phyloP scores from a whole-genome alignment of 53 echinoderm and acorn worm species.

The Echinometra lucunter region DNA sequence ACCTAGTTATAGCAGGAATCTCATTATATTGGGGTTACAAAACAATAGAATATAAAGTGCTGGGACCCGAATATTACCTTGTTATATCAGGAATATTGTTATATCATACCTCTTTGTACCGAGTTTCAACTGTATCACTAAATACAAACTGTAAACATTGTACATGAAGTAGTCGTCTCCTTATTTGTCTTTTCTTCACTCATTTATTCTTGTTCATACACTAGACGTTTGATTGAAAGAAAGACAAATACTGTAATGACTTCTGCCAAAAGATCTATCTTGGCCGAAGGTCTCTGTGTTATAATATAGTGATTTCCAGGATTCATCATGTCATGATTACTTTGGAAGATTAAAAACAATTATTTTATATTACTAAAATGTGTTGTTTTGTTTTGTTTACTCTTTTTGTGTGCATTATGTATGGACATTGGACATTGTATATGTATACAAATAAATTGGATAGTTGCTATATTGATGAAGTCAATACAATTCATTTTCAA shows the following conservation, averaged over 20 bases:
- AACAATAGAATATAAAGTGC: too few relatives aligned
- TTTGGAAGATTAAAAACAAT: conserved; percentile 17
- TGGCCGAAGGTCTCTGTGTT: too few relatives aligned
- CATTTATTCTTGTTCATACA: background rate
- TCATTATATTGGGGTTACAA: too few relatives aligned
- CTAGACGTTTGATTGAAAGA: background rate
- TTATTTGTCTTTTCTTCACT: background rate
- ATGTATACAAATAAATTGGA: too few relatives aligned
- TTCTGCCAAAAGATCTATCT: background rate
- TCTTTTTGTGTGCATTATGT: background rate
- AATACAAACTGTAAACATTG: background rate
- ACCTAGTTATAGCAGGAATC: too few relatives aligned
- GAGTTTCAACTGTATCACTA: too few relatives aligned
- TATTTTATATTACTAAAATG: conserved; percentile 14
- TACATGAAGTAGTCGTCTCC: background rate
- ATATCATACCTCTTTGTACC: too few relatives aligned
- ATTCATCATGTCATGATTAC: background rate
- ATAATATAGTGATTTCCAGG: background rate
- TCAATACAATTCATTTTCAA: too few relatives aligned
- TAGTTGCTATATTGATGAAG: too few relatives aligned
- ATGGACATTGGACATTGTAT: background rate
- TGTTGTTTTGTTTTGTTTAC: background rate
- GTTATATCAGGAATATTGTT: too few relatives aligned
- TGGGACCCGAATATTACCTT: too few relatives aligned
- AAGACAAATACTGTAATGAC: background rate